A percentile compares a stretch with the other conserved stretches of the same genome.
These are phyloP conservation scores for Catocala sponsa DNA, from an alignment of 2,888 invertebrate species.

Conservation along the genomic window DNA sequence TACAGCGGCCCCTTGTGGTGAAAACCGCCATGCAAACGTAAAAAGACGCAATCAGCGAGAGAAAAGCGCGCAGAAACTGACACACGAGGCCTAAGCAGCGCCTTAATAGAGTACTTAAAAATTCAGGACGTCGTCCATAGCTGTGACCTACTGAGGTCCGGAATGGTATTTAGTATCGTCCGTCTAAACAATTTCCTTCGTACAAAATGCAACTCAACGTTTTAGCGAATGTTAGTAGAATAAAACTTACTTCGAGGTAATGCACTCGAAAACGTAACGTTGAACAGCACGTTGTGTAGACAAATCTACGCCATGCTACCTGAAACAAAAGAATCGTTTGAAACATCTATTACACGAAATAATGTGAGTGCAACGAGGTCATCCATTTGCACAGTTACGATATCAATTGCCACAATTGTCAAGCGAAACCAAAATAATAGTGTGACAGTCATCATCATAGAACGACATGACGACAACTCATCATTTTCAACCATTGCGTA, in stretches of 20 bases:
- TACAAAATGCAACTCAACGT: slow-evolving; percentile 24
- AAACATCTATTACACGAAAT: slow-evolving; percentile 35
- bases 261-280: slow-evolving; percentile 25
- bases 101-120: slow-evolving; percentile 83
- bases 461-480: slow-evolving; percentile 26
- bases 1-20: slow-evolving; percentile 65
- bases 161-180: slow-evolving; percentile 53
- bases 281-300: slow-evolving; percentile 34
- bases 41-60: slow-evolving; percentile 84
- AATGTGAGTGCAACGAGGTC: slow-evolving; percentile 47
- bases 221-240: slow-evolving; percentile 16
- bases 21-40: slow-evolving; percentile 76
- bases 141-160: slow-evolving; percentile 73
- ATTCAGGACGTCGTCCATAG: slow-evolving; percentile 77
- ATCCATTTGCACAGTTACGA: slow-evolving; percentile 49
- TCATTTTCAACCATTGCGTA: slow-evolving; percentile 31
- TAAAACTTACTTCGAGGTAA: slow-evolving; percentile 37
- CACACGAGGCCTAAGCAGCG: slow-evolving; percentile 55
- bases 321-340: slow-evolving; percentile 63
- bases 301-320: slow-evolving; percentile 70
- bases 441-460: slow-evolving; percentile 32
- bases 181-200: slow-evolving; percentile 46
- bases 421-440: slow-evolving; percentile 50
- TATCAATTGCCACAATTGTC: slow-evolving; percentile 55
- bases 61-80: slow-evolving; percentile 74